Evolutionary conservation across 2,113 vertebrate genomes (phyloP), one percentile per base, ranked within the genome.

Genomic region (Paedocypris sp.): DNA sequence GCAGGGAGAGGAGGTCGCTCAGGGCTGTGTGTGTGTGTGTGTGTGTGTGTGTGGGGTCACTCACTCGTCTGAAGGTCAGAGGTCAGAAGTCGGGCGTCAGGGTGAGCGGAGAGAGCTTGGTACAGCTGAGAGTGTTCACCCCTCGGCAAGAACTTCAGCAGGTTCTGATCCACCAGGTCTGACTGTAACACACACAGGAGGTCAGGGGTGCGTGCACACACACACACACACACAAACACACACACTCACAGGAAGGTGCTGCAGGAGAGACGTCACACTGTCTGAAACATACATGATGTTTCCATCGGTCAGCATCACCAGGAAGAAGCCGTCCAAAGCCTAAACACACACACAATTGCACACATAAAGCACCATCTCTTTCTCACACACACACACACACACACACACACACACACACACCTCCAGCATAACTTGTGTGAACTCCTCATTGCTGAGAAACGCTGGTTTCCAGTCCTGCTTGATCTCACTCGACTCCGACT

Each of bases 351-450:
- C n/a, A n/a, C n/a, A n/a, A n/a, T n/a, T n/a, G n/a, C n/a, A 9
- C 66, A 5, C n/a, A 42, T 2, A 49, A 32, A 53, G 2, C 4
- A 1, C 3, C 10, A 16, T 20, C 22, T 35, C 3, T 16, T 13
- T 22, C 26, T 53, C 20, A 53, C 4, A 33, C 4, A 22, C 2
- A 39, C 4, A 39, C 8, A 38, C 6, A 59, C 10, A 15, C 5
- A 29, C 36, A 36, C 10, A 42, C 29, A 53, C 13, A 31, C 6
- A 35, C 11, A 15, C 11, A 3, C 77, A 73, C 82, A 97, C 95
- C 91, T 99, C 95, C 78, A 99, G 82, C 95, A 99, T 98, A 82
- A 99, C 88, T 77, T 95, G 95, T 50, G 92, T 94, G 83, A 99
- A 98, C 74, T 98, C 95, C 83, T 97, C 92, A 81, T 98, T 95